Evolutionary conservation across 2,888 invertebrate species (phyloP).

Genomic region (Amphimallon solstitiale): DNA sequence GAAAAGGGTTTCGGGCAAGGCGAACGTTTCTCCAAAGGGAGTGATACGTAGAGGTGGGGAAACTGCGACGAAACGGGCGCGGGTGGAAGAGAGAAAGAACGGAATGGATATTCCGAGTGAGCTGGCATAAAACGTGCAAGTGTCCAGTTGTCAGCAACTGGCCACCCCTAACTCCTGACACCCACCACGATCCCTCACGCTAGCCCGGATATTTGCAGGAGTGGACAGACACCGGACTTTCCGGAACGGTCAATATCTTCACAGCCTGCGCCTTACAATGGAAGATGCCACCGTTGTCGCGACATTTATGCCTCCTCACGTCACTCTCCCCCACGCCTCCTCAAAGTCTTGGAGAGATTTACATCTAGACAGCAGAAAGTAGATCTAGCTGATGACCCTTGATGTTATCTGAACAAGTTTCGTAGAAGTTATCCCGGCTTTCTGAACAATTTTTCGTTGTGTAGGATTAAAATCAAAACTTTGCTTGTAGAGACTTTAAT

Average conservation of each 20-base stretch:
- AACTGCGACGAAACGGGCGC: conserved; percentile 32
- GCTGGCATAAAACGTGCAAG: conserved; percentile 54
- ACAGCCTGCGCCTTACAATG: conserved; percentile 49
- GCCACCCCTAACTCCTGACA: conserved; percentile 36
- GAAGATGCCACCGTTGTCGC: conserved; percentile 30
- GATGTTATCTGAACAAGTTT: neutral
- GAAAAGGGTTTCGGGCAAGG: conserved; percentile 26
- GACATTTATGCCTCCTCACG: conserved; percentile 20
- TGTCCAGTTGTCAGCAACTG: conserved; percentile 56
- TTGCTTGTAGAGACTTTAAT: no score
- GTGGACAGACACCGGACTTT: conserved; percentile 37
- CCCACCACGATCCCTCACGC: conserved; percentile 4
- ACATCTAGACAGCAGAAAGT: neutral
- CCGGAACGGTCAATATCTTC: conserved; percentile 50
- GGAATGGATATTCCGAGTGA: conserved; percentile 51
- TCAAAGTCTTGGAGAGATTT: neutral
- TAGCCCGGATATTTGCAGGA: conserved; percentile 36
- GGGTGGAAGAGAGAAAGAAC: conserved; percentile 15
- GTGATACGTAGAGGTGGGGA: conserved; percentile 35
- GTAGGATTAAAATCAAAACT: no score
- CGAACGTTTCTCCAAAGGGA: conserved; percentile 13
- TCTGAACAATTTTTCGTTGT: no score
- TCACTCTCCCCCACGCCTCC: neutral
- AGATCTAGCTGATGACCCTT: neutral
- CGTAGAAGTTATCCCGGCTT: no score